These are phyloP conservation scores for Galbula dea DNA, from an alignment of 2,113 vertebrate species.

Conservation along the genomic window DNA sequence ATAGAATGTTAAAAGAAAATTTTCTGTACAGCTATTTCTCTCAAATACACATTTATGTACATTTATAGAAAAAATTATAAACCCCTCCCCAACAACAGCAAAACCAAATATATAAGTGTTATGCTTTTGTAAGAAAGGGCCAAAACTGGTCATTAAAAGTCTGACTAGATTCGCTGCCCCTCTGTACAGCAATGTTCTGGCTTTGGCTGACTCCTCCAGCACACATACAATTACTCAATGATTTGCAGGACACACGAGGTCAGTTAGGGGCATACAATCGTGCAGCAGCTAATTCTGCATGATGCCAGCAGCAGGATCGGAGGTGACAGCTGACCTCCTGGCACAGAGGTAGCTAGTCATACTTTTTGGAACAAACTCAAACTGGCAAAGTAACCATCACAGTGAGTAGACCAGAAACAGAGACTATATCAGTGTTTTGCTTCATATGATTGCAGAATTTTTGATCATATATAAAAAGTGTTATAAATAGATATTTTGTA, in stretches of 20 bases:
- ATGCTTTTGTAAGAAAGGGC: neutral
- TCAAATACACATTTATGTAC: neutral
- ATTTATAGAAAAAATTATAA: neutral
- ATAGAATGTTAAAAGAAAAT: neutral
- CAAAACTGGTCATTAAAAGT: neutral
- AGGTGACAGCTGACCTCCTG: neutral
- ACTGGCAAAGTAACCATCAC: neutral
- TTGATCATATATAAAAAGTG: neutral
- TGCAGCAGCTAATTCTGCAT: neutral
- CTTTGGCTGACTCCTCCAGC: neutral
- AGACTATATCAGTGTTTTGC: neutral
- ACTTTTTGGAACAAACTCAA: neutral
- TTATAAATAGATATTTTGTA: neutral
- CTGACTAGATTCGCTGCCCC: neutral
- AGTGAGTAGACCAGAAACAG: neutral
- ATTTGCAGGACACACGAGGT: neutral
- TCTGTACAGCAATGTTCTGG: neutral
- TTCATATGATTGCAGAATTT: neutral
- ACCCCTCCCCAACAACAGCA: too few relatives aligned
- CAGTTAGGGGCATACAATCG: neutral
- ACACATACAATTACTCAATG: rapidly evolving
- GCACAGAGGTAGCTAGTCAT: neutral
- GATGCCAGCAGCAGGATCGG: neutral
- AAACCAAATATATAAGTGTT: neutral
- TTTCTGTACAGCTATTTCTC: neutral